phyloP scores from a whole-genome alignment of 2,797 vertebrate species.

The Poliocrania exsul region DNA sequence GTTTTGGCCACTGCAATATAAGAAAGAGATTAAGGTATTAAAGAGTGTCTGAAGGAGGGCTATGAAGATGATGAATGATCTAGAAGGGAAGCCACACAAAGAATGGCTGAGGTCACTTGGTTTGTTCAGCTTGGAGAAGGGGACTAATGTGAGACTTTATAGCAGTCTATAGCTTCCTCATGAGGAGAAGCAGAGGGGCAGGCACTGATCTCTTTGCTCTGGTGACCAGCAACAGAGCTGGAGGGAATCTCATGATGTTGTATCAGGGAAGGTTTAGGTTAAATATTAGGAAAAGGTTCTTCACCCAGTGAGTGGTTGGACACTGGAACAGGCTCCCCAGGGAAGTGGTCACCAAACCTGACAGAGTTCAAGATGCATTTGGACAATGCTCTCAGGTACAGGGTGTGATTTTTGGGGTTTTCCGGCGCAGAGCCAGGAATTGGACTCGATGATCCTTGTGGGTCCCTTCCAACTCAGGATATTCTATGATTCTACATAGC shows the following conservation, averaged over 20 bases:
- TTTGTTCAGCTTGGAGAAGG: not conserved
- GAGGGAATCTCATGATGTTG: not conserved
- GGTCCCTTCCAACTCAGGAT: not conserved
- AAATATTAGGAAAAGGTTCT: not conserved
- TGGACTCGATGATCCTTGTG: not conserved
- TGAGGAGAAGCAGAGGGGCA: not conserved
- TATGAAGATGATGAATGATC: fast-evolving
- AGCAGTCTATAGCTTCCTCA: fast-evolving
- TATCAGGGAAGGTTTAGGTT: not conserved
- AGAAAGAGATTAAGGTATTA: fast-evolving
- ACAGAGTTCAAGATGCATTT: not conserved
- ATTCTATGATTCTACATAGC: not conserved
- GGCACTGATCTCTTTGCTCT: fast-evolving
- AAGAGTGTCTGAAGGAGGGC: not conserved
- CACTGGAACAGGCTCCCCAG: not conserved
- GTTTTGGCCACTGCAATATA: fast-evolving
- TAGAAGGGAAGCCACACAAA: fast-evolving
- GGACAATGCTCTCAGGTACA: not conserved
- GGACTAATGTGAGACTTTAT: not conserved
- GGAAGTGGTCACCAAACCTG: not conserved
- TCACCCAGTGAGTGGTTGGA: not conserved
- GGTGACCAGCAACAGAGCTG: fast-evolving
- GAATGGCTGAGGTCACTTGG: fast-evolving
- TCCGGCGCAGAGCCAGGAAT: not conserved
- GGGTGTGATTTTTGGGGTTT: not conserved